Conservation (phyloP, 2,797 vertebrate species). For the Premnoplex brunnescens region DNA sequence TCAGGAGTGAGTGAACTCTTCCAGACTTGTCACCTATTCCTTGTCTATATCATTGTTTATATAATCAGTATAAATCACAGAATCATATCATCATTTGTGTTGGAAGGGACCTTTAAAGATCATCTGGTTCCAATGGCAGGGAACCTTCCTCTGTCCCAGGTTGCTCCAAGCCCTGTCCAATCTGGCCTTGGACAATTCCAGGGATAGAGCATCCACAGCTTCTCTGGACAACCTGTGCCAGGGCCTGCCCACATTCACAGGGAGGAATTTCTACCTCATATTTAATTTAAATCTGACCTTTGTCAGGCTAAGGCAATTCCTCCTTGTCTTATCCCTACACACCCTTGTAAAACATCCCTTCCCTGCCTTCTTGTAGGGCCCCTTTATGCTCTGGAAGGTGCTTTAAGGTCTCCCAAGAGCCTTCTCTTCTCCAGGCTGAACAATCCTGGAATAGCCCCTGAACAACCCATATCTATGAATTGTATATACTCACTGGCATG, state of each 20-base stretch:
- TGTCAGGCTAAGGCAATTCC: background rate
- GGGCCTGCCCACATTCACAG: background rate
- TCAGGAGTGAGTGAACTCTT: background rate
- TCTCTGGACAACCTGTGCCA: background rate
- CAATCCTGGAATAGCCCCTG: background rate
- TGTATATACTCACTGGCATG: background rate
- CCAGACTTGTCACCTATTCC: background rate
- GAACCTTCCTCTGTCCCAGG: accelerated
- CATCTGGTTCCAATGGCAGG: background rate
- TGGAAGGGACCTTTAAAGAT: background rate
- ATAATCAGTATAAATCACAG: background rate
- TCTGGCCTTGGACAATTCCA: background rate
- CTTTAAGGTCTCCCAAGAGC: background rate
- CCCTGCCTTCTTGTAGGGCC: background rate
- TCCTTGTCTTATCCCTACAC: too few species aligned
- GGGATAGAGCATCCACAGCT: background rate
- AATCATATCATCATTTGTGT: background rate
- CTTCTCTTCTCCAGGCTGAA: background rate
- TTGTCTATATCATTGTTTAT: background rate
- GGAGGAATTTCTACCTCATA: background rate
- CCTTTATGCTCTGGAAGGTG: background rate
- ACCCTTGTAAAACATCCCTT: background rate
- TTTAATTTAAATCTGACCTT: background rate
- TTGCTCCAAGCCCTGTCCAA: background rate
- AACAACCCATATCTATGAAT: background rate